These are phyloP conservation scores for Platorchestia sp. DNA, from an alignment of 1,140 invertebrate species.

Conservation along the genomic window DNA sequence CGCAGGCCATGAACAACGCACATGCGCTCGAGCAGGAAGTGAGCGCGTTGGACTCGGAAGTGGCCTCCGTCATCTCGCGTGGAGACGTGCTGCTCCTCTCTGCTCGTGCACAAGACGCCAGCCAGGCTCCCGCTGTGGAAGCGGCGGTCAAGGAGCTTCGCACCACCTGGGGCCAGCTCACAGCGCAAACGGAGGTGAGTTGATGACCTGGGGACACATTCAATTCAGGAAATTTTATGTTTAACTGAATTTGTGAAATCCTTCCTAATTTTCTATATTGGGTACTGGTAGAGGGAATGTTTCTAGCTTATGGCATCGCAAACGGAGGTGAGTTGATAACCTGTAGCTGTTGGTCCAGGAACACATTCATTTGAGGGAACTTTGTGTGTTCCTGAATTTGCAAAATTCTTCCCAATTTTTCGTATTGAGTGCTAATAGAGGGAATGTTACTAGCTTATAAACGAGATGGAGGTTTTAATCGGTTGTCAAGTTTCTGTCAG, in stretches of 20 bases:
- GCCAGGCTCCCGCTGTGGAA: constrained; percentile 75
- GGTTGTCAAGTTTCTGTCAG: too few relatives aligned
- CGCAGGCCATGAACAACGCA: constrained; percentile 43
- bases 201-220: neutral
- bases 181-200: constrained; percentile 77
- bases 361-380: too few relatives aligned
- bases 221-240: neutral
- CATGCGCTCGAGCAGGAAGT: constrained; percentile 72
- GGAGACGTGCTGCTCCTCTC: constrained; percentile 82
- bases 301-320: too few relatives aligned
- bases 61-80: constrained; percentile 82
- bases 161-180: constrained; percentile 79
- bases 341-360: neutral
- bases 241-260: neutral
- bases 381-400: neutral
- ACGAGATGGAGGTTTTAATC: too few relatives aligned
- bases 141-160: constrained; percentile 75
- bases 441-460: too few relatives aligned
- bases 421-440: neutral
- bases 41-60: constrained; percentile 80
- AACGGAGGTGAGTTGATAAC: neutral
- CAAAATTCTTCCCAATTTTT: neutral
- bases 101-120: constrained; percentile 74
- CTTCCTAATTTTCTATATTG: neutral
- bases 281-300: too few relatives aligned